These are phyloP conservation scores for Drosophila flavopinicola DNA, from an alignment of 2,888 invertebrate genomes.

Conservation along the genomic window DNA sequence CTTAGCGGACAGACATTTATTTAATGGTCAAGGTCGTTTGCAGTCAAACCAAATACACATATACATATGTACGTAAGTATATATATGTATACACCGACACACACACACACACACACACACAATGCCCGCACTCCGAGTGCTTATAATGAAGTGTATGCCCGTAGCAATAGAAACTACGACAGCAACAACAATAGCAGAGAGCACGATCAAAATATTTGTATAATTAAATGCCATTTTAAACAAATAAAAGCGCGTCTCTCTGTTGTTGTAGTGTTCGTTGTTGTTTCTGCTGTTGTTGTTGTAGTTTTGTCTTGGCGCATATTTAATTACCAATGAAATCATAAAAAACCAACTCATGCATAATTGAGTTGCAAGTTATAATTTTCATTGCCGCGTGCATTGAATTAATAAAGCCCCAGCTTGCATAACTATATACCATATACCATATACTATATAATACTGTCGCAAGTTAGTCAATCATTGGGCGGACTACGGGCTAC, in stretches of 20 bases:
- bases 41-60: conserved; percentile 60
- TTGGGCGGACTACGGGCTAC: conserved; percentile 5
- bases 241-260: conserved; percentile 59
- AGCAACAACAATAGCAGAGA: conserved; percentile 32
- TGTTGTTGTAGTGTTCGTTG: conserved; percentile 15
- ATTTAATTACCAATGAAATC: conserved; percentile 75
- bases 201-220: conserved; percentile 53
- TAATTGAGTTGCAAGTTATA: conserved; percentile 64
- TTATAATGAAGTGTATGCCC: conserved; percentile 23
- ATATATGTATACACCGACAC: conserved; percentile 14
- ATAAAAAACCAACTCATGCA: conserved; percentile 62
- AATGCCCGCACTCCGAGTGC: conserved; percentile 16
- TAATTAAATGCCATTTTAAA: conserved; percentile 74
- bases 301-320: conserved; percentile 55
- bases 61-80: too few species aligned
- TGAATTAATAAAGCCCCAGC: conserved; percentile 21
- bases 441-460: too few species aligned
- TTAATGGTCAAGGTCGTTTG: conserved; percentile 81
- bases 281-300: conserved; percentile 14
- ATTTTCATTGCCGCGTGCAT: conserved; percentile 51
- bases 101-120: conserved; percentile 6
- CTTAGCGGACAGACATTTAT: conserved; percentile 54
- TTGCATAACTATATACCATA: conserved; percentile 32
- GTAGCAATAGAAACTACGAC: conserved; percentile 25
- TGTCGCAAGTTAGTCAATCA: conserved; percentile 1